phyloP scores from a whole-genome alignment of 2,888 invertebrate species.

The Archips xylosteana region DNA sequence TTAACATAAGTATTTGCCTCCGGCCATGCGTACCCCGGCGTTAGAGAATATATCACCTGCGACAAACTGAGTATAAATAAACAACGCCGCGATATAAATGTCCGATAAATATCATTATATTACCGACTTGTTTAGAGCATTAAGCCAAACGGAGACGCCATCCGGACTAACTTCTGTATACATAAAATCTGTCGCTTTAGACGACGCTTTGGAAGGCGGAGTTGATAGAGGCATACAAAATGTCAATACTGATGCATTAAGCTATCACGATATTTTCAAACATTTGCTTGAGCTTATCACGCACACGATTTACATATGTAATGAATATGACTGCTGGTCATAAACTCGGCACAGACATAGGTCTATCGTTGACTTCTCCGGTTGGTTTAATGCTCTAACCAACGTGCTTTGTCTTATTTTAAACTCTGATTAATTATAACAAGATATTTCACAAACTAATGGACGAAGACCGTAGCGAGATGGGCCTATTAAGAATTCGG shows the following conservation, averaged over 20 bases:
- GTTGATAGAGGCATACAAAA: too few relatives aligned
- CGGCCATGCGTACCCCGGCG: slow-evolving; percentile 23
- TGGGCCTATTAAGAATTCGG: slow-evolving; percentile 28
- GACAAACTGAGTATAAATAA: slow-evolving; percentile 41
- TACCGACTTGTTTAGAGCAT: background rate
- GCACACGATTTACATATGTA: background rate
- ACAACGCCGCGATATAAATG: slow-evolving; percentile 43
- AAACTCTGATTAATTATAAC: slow-evolving; percentile 53
- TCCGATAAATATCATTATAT: slow-evolving; percentile 47
- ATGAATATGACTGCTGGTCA: background rate
- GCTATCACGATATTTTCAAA: too few relatives aligned
- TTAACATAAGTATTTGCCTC: slow-evolving; percentile 11
- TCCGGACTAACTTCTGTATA: background rate
- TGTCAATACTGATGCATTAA: too few relatives aligned
- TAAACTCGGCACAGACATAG: background rate
- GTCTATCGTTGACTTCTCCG: background rate
- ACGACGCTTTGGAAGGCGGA: background rate
- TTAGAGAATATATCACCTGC: slow-evolving; percentile 38
- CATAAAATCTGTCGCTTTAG: background rate
- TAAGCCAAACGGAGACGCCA: background rate
- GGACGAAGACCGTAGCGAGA: slow-evolving; percentile 43
- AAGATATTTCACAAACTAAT: slow-evolving; percentile 52
- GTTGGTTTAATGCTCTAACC: background rate
- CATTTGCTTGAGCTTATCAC: too few relatives aligned
- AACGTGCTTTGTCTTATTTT: slow-evolving; percentile 51